Percentiles rank a stretch among this genome's conserved stretches.
These are phyloP conservation scores for Petrocephalus schoutedeni DNA, from an alignment of 2,797 vertebrate genomes.

Conservation along the genomic window DNA sequence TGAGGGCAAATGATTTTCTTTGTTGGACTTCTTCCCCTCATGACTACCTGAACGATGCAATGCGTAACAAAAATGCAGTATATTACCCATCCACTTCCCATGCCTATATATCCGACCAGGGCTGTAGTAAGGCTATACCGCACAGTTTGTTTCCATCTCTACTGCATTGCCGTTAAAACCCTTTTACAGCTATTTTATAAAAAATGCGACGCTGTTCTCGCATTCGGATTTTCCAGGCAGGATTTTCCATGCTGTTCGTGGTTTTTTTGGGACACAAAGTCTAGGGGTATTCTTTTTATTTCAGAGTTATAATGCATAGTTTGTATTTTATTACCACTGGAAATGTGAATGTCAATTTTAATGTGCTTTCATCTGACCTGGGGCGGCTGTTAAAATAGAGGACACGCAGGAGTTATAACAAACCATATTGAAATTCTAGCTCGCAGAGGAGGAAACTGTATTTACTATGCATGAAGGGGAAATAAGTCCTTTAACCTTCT, in stretches of 20 bases:
- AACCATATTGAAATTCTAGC: constrained; percentile 1
- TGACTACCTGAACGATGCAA: neutral
- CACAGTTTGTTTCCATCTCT: neutral
- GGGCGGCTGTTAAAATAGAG: constrained; percentile 7
- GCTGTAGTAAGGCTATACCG: neutral
- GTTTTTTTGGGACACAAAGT: neutral
- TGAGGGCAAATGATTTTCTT: neutral
- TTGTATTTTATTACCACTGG: constrained; percentile 13
- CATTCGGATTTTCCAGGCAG: neutral
- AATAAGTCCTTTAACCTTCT: neutral
- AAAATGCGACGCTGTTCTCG: neutral
- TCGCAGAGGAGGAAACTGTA: neutral
- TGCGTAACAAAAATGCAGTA: neutral
- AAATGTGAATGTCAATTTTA: constrained; percentile 19
- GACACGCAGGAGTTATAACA: neutral
- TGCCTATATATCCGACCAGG: neutral
- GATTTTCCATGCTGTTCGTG: neutral
- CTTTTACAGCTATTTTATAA: neutral
- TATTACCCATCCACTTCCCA: neutral
- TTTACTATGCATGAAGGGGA: constrained; percentile 14
- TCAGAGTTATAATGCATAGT: constrained; percentile 12
- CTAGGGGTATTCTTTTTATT: neutral
- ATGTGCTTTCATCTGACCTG: constrained; percentile 10
- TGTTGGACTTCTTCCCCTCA: neutral
- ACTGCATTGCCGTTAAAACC: neutral